Evolutionary conservation across 2,888 invertebrate genomes (phyloP).

Genomic region (Lomographa bimaculata): DNA sequence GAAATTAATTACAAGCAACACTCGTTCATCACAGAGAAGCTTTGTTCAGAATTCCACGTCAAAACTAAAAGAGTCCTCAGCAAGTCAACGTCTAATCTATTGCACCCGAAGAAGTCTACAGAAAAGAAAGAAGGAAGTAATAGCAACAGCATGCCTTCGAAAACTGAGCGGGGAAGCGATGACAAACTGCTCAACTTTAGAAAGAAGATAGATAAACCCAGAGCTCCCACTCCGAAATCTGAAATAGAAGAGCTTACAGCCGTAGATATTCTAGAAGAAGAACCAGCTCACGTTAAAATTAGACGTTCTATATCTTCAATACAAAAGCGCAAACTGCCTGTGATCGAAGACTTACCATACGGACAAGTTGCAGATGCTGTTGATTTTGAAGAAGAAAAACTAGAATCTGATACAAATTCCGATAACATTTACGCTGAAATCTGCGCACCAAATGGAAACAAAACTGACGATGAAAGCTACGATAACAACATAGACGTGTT

Average conservation of each 20-base stretch:
- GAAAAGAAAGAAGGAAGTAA: constrained; percentile 77
- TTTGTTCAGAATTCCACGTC: constrained; percentile 88
- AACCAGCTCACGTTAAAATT: constrained; percentile 72
- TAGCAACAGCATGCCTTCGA: constrained; percentile 79
- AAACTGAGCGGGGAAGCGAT: constrained; percentile 67
- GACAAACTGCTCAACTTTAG: constrained; percentile 74
- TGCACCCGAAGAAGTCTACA: constrained; percentile 83
- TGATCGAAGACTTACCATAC: constrained; percentile 87
- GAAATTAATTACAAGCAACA: constrained; percentile 82
- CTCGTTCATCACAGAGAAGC: constrained; percentile 87
- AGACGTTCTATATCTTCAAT: constrained; percentile 80
- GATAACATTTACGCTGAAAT: constrained; percentile 90
- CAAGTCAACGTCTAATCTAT: constrained; percentile 85
- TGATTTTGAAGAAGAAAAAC: constrained; percentile 67
- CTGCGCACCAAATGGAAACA: constrained; percentile 73
- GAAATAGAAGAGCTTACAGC: constrained; percentile 66
- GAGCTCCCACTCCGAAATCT: constrained; percentile 76
- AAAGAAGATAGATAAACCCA: constrained; percentile 75
- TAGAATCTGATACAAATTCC: constrained; percentile 69
- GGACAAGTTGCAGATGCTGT: constrained; percentile 88
- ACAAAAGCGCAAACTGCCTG: constrained; percentile 79
- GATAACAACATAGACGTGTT: constrained; percentile 71
- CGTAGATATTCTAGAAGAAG: constrained; percentile 73
- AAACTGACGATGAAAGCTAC: constrained; percentile 69
- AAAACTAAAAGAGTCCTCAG: constrained; percentile 86